Percentiles rank a stretch among this genome's conserved stretches.
These are phyloP conservation scores for Gymnopithys bicolor DNA, from an alignment of 2,797 vertebrate species.

Conservation along the genomic window DNA sequence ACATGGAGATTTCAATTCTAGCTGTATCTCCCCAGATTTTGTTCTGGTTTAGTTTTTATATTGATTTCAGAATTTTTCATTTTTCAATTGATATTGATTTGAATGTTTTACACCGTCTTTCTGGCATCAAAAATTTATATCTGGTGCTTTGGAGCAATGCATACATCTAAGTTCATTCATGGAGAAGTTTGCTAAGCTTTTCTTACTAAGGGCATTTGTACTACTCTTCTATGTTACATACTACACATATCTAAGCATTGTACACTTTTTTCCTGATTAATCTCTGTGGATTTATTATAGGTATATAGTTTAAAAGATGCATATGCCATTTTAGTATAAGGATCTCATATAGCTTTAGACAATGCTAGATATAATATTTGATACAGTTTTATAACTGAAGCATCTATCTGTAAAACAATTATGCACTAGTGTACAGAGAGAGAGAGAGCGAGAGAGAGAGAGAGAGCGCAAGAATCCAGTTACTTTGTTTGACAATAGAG, in stretches of 20 bases:
- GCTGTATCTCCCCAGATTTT: background rate
- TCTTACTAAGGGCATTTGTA: background rate
- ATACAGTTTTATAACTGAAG: background rate
- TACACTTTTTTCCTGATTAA: background rate
- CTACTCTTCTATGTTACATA: background rate
- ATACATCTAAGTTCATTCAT: background rate
- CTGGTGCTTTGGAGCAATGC: background rate
- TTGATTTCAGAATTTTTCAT: background rate
- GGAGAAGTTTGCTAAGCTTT: background rate
- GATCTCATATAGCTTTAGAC: background rate
- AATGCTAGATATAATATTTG: background rate
- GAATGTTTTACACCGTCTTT: background rate
- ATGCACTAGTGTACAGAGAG: background rate
- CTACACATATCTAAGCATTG: background rate
- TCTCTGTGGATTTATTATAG: background rate
- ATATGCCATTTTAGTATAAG: background rate
- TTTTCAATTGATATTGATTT: background rate
- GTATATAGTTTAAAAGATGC: background rate
- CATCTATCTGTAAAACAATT: background rate
- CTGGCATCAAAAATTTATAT: background rate
- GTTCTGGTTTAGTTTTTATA: background rate
- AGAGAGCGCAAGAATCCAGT: background rate
- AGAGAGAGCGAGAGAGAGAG: background rate
- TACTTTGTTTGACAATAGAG: background rate
- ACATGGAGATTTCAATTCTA: background rate